Evolutionary conservation across 2,888 invertebrate species (phyloP).

Genomic region (Temnothorax rugatulus): DNA sequence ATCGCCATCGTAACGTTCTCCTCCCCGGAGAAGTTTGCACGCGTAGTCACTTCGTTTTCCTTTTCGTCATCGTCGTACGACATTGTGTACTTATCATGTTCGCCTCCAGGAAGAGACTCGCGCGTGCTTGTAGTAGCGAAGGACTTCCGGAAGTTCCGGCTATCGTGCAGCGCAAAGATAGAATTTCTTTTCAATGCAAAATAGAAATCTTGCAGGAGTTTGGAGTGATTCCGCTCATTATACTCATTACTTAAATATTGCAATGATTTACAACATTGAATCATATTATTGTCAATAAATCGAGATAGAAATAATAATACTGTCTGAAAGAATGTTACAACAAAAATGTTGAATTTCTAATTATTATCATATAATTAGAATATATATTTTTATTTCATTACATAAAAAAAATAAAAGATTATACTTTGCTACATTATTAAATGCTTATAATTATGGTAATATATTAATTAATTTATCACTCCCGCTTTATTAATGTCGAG

Average conservation of each 20-base stretch:
- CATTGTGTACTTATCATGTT: slow-evolving; percentile 69
- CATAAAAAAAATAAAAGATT: background rate
- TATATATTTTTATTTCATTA: background rate
- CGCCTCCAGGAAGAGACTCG: slow-evolving; percentile 67
- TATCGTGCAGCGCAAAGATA: background rate
- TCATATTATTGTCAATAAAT: background rate
- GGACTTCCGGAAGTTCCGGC: slow-evolving; percentile 35
- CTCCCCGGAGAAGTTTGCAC: slow-evolving; percentile 21
- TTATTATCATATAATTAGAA: background rate
- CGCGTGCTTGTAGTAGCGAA: slow-evolving; percentile 12
- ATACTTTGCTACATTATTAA: background rate
- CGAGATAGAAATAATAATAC: background rate
- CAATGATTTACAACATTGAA: background rate
- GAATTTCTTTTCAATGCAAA: background rate
- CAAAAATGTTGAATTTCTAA: background rate
- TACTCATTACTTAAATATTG: background rate
- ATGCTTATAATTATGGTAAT: background rate
- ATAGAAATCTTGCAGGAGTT: background rate
- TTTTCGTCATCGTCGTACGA: slow-evolving; percentile 60
- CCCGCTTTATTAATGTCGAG: background rate
- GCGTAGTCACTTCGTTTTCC: slow-evolving; percentile 72
- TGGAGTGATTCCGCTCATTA: background rate
- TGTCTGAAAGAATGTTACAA: background rate
- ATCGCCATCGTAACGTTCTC: slow-evolving; percentile 22
- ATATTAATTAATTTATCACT: background rate